Base-by-base conservation (phyloP, 2,888 invertebrate species). In the Acleris cristana region DNA sequence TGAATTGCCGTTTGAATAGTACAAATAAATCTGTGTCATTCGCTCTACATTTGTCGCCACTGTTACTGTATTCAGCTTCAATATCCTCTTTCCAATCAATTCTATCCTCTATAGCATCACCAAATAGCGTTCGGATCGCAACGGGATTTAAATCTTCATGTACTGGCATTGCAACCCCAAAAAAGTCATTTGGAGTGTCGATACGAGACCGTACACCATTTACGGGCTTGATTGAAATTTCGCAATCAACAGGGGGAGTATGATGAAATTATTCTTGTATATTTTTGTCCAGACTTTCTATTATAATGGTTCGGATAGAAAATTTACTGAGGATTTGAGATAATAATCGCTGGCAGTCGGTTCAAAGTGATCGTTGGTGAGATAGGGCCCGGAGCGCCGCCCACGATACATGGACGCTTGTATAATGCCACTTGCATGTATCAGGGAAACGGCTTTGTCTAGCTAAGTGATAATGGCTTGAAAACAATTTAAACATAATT, bases 151-250 rank as follows among this genome's bases (percentile, higher is more conserved):
- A 72, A 73, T 72, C 72, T 69, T 73, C 73, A 75, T 72, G 72
- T 69, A 71, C 71, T 72, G 70, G 68, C 74, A 72, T 77, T 83
- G 80, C 85, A 84, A 86, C 88, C 89, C 90, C 87, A 87, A 89
- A 90, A 89, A 90, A 89, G 84, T 85, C 82, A 85, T 87, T 87
- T 84, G 79, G 87, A 89, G 89, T 91, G 89, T 89, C 89, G 90
- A 90, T 89, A 81, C 86, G 86, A 87, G 85, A 85, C 85, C 85
- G 89, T 89, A 86, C 80, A 89, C 92, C 90, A 90, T 91, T 92
- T 91, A 90, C 89, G 86, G 82, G 86, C 83, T 88, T 92, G 92
- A 92, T 92, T 92, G 92, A 92, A 92, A 92, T 92, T 92, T 92
- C 75, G 91, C 92, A 92, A 92, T 91, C 90, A 91, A 88, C 88